phyloP scores from a whole-genome alignment of 2,797 vertebrate genomes.

The Nyctibius grandis region DNA sequence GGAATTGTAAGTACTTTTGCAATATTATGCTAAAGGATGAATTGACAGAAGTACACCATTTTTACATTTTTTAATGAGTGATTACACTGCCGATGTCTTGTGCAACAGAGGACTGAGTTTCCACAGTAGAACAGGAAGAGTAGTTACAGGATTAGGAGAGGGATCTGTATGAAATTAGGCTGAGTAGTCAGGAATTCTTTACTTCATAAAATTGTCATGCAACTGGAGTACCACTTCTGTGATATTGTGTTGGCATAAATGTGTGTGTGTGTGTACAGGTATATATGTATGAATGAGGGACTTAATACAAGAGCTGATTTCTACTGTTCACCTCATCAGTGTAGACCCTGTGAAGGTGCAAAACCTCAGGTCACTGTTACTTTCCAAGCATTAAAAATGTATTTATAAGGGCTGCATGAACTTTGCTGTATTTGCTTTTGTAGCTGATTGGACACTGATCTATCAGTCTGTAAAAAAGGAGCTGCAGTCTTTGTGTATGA shows the following conservation, averaged over 20 bases:
- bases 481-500: neutral
- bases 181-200: neutral
- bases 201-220: neutral
- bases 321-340: neutral
- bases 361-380: neutral
- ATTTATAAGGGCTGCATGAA: neutral
- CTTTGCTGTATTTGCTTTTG: neutral
- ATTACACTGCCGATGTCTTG: neutral
- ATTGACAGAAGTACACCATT: neutral
- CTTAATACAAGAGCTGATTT: neutral
- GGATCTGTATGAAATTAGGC: neutral
- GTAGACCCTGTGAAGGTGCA: neutral
- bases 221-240: neutral
- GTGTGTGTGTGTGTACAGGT: neutral
- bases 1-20: neutral
- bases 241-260: neutral
- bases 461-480: neutral
- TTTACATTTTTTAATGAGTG: neutral
- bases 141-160: neutral
- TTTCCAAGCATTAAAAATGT: neutral
- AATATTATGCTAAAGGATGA: neutral
- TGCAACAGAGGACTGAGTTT: neutral
- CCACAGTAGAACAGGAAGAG: neutral
- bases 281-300: neutral
- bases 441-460: neutral